Base-by-base conservation (phyloP, 2,888 invertebrate genomes). In the Oligia latruncula region DNA sequence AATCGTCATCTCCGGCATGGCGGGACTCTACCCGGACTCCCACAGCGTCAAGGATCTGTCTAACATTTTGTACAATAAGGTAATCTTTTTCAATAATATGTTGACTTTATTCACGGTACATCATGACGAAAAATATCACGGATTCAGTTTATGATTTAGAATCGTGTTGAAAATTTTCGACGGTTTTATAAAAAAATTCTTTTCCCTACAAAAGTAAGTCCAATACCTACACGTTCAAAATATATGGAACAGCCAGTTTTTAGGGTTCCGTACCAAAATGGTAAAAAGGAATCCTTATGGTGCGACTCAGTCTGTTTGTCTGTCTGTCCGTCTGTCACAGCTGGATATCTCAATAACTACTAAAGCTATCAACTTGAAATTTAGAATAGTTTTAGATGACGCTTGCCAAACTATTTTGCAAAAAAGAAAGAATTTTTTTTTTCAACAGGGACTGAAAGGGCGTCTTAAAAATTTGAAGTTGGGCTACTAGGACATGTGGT, bases 11-110 rank as follows among this genome's bases (percentile, higher is more conserved):
- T 79, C 93, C 15, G 93, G 93, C 17, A 92, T 93, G 90, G 89
- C 93, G 4, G 93, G 93, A 0, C 83, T 93, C 13, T 93, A 83
- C 64, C 93, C 93, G 0, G 71, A 88, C n/a, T 90, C 91, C 0
- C 84, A 82, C 15, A 84, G 89, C 67, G 78, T 91, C 68, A 86
- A 88, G 35, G 90, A 90, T 1, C 89, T 95, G 0, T 87, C 91
- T 0, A 83, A 93, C 0, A 89, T 93, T 8, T 91, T 95, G 11
- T 95, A 95, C 62, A 92, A 93, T 58, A 94, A 94, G 94, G 95
- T 94, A 86, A 78, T 78, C 1, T 6, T 11, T 65, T 65, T 40
- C 9, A 35, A 35, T 1, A 0, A 9, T 35, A 64, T 20, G 20
- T 40, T 35, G 64, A 40, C 35, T 65, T 20, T 64, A 64, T 20